A percentile compares a stretch with the other conserved stretches of the same genome.
phyloP scores from a whole-genome alignment of 1,140 invertebrate genomes.

The Bombus superbus region DNA sequence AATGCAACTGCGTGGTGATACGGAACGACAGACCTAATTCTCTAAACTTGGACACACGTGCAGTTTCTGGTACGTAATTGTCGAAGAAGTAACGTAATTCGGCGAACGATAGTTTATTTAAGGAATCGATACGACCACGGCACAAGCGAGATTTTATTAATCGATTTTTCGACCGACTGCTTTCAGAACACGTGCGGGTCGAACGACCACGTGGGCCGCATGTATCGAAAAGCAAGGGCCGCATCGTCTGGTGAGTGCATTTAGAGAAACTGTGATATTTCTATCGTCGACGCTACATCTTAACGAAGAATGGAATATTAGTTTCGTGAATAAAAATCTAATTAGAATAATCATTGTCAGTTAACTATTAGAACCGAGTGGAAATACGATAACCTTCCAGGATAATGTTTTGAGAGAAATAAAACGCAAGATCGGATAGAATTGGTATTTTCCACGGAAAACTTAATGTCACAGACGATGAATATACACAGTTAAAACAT shows the following conservation, averaged over 20 bases:
- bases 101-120: not conserved
- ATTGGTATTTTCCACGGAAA: not conserved
- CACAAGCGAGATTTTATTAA: conserved; percentile 28
- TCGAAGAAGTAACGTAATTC: not conserved
- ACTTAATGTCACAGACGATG: not conserved
- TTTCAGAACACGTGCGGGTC: conserved; percentile 56
- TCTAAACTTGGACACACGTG: conserved; percentile 39
- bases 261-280: conserved; percentile 42
- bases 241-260: conserved; percentile 29
- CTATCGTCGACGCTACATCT: not conserved
- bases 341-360: not conserved
- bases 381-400: conserved; percentile 27
- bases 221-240: conserved; percentile 32
- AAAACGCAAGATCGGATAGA: not conserved
- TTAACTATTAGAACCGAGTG: not conserved
- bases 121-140: not conserved
- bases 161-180: conserved; percentile 25
- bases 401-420: conserved; percentile 20
- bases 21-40: conserved; percentile 31
- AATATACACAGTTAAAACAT: not conserved
- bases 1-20: conserved; percentile 45
- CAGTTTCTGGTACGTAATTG: conserved; percentile 46
- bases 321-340: not conserved
- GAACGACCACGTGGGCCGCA: conserved; percentile 64
- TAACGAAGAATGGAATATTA: not conserved